A percentile compares a stretch with the other conserved stretches of the same genome.
phyloP scores from a whole-genome alignment of 2,797 vertebrate species.

The Telmatherina bonti region DNA sequence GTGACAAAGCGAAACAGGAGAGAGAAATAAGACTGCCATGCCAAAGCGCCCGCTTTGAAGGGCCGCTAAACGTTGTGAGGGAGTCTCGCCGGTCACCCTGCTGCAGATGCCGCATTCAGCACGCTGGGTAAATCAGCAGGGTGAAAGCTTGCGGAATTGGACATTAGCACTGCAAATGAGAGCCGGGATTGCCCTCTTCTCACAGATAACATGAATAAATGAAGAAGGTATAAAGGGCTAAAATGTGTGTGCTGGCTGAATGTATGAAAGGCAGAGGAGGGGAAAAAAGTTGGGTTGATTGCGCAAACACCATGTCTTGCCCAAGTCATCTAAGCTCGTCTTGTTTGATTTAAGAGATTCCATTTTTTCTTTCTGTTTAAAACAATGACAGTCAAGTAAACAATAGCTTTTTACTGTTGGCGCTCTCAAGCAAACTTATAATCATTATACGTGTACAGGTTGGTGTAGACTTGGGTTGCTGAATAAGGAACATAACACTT shows the following conservation, averaged over 20 bases:
- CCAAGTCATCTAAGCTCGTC: conserved; percentile 79
- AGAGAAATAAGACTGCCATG: conserved; percentile 96
- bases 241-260: conserved; percentile 35
- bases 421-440: background rate
- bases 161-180: conserved; percentile 99
- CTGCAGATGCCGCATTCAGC: conserved; percentile 76
- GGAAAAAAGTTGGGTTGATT: conserved; percentile 25
- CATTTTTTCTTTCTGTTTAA: background rate
- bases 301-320: conserved; percentile 65
- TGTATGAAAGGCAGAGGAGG: conserved; percentile 20
- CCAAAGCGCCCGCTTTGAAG: conserved; percentile 91
- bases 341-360: conserved; percentile 19
- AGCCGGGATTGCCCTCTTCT: conserved; percentile 89
- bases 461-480: background rate
- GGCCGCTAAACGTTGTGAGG: conserved; percentile 90
- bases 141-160: conserved; percentile 97
- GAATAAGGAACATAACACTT: background rate
- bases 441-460: background rate
- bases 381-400: background rate
- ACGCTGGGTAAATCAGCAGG: conserved; percentile 91
- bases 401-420: background rate
- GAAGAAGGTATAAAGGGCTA: conserved; percentile 76
- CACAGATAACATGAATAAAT: conserved; percentile 82
- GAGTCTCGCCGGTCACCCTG: conserved; percentile 81
- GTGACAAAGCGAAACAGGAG: conserved; percentile 98